phyloP scores from a whole-genome alignment of 1,140 invertebrate genomes.

The Bombus picipes region DNA sequence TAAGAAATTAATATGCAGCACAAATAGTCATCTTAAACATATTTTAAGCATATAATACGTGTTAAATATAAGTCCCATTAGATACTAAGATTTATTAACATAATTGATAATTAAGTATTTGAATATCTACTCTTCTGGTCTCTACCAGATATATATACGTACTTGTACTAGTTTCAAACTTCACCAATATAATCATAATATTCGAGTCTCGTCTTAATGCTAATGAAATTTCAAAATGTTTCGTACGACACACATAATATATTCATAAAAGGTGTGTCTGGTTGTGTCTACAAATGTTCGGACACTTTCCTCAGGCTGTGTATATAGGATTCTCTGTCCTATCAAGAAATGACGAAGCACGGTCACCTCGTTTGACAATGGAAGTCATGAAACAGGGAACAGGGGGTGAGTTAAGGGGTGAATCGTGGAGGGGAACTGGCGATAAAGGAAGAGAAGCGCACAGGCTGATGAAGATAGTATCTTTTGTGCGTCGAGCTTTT shows the following conservation, averaged over 20 bases:
- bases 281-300: too few species aligned
- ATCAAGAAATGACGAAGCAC: slow-evolving; percentile 3
- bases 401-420: background rate
- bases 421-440: background rate
- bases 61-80: too few species aligned
- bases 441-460: background rate
- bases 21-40: too few species aligned
- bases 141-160: too few species aligned
- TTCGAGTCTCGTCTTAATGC: background rate
- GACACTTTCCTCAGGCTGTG: background rate
- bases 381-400: background rate
- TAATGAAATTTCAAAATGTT: too few species aligned
- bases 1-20: too few species aligned
- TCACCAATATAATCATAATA: too few species aligned
- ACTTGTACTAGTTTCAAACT: too few species aligned
- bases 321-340: background rate
- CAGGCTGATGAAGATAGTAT: background rate
- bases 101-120: background rate
- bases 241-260: too few species aligned
- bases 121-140: background rate
- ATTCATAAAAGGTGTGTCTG: too few species aligned
- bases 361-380: background rate
- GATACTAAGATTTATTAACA: background rate
- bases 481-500: slow-evolving; percentile 35
- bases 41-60: too few species aligned